Evolutionary conservation across 2,888 invertebrate species (phyloP).

Genomic region (Hydriomena furcata): DNA sequence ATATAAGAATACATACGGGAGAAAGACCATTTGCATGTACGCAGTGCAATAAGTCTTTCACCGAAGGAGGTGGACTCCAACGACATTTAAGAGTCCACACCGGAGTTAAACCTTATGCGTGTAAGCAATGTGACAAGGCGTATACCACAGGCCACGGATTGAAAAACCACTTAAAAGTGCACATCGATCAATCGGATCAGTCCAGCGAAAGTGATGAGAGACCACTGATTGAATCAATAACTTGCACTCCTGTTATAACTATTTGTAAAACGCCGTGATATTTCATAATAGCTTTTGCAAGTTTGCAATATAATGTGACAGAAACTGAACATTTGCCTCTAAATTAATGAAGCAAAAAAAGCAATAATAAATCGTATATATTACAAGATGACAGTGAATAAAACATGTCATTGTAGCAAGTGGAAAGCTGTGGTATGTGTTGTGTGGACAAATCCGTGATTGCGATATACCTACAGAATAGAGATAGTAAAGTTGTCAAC

Average conservation of each 20-base stretch:
- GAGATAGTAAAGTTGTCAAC: too few species aligned
- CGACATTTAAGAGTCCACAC: slow-evolving; percentile 10
- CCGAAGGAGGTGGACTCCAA: slow-evolving; percentile 8
- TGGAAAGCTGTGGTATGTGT: too few species aligned
- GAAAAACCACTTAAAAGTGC: slow-evolving; percentile 8
- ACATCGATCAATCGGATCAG: neutral
- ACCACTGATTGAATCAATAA: neutral
- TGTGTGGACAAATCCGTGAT: too few species aligned
- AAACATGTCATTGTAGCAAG: too few species aligned
- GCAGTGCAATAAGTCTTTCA: slow-evolving; percentile 8
- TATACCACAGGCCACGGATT: slow-evolving; percentile 8
- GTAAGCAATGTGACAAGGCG: slow-evolving; percentile 8
- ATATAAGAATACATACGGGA: slow-evolving; percentile 3
- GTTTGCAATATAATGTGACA: too few species aligned
- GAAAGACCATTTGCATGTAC: neutral
- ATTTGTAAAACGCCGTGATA: neutral
- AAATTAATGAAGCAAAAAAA: too few species aligned
- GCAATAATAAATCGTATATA: too few species aligned
- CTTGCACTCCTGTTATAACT: neutral
- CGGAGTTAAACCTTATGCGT: slow-evolving; percentile 1
- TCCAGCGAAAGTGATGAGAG: slow-evolving; percentile 1
- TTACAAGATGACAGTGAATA: too few species aligned
- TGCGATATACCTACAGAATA: too few species aligned
- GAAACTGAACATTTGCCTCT: too few species aligned
- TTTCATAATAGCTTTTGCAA: too few species aligned